These are phyloP conservation scores for Andrena trimmerana DNA, from an alignment of 2,888 invertebrate species.

Conservation along the genomic window DNA sequence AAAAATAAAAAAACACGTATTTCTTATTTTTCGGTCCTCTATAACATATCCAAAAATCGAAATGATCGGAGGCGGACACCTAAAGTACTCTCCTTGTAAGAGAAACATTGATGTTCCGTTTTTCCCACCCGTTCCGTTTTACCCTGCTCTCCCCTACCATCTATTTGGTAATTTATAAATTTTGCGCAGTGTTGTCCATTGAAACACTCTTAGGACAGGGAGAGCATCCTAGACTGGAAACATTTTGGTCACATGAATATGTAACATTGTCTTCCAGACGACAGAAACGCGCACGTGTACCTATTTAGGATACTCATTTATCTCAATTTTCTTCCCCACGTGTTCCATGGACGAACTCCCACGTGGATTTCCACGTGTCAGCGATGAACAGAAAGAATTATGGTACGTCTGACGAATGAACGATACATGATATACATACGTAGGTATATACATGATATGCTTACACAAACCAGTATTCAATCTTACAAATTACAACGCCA, in stretches of 20 bases:
- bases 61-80: no score
- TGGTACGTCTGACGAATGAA: conserved; percentile 5
- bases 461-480: background rate
- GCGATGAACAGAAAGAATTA: conserved; percentile 3
- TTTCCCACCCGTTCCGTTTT: no score
- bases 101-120: no score
- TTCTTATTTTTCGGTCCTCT: no score
- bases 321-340: conserved; percentile 40
- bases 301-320: conserved; percentile 44
- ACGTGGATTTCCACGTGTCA: conserved; percentile 23
- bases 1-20: no score
- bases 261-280: conserved; percentile 20
- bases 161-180: no score
- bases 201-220: background rate
- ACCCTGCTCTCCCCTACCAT: no score
- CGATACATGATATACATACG: background rate
- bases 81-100: no score
- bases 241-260: background rate
- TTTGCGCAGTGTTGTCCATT: background rate
- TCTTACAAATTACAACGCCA: conserved; percentile 5
- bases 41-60: no score
- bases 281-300: conserved; percentile 47
- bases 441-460: background rate
- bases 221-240: background rate
- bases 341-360: conserved; percentile 23